phyloP scores from a whole-genome alignment of 2,113 vertebrate genomes.

The Bos javanicus region DNA sequence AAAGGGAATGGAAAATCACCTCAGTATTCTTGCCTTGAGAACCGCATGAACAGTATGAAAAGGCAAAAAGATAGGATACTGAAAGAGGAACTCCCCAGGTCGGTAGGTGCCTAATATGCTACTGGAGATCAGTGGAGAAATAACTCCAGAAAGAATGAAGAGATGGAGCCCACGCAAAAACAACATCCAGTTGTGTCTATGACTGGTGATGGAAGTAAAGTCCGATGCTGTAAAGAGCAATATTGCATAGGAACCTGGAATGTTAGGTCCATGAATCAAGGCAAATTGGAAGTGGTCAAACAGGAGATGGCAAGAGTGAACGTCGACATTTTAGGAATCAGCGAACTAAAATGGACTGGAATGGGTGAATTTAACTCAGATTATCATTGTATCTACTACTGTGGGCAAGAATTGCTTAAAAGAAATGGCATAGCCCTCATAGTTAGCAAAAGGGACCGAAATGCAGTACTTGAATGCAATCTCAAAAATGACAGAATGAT shows the following conservation, averaged over 20 bases:
- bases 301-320: background rate
- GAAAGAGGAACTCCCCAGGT: background rate
- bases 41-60: background rate
- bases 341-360: background rate
- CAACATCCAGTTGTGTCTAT: background rate
- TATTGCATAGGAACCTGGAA: background rate
- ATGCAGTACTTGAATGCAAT: background rate
- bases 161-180: background rate
- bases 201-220: background rate
- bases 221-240: background rate
- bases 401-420: background rate
- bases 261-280: background rate
- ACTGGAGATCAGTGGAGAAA: background rate
- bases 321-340: background rate
- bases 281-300: background rate
- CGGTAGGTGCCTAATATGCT: background rate
- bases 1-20: background rate
- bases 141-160: background rate
- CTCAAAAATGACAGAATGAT: background rate
- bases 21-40: background rate
- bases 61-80: background rate
- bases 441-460: background rate
- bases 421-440: background rate
- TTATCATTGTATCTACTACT: background rate
- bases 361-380: background rate